Base-by-base conservation (phyloP, 1,140 invertebrate species). In the Piezodorus guildinii region DNA sequence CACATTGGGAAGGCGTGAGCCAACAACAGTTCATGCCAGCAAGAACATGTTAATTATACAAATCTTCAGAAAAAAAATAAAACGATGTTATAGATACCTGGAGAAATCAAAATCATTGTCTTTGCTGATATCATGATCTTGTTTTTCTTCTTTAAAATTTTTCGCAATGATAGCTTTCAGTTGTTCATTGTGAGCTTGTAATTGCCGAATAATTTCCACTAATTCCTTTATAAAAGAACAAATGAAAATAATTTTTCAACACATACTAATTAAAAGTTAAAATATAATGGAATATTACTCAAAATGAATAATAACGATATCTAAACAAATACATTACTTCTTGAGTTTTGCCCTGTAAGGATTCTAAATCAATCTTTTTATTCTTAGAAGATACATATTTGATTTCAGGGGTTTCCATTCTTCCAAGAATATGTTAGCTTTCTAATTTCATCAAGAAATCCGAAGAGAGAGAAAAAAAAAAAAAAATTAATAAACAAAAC, bases 51-150 rank as follows among this genome's bases (percentile, higher is more conserved):
- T n/a, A n/a, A n/a, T n/a, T n/a, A n/a, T n/a, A n/a, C n/a, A n/a
- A n/a, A n/a, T n/a, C n/a, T n/a, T n/a, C n/a, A n/a, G n/a, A n/a
- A n/a, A n/a, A n/a, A n/a, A n/a, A n/a, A n/a, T n/a, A n/a, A 21
- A n/a, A 49, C 5, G 17, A 9, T 4, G 16, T 49, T n/a, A 10
- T 4, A 65, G 73, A 72, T 74, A 85, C 83, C 77, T 82, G n/a
- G 73, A 70, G 73, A 83, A 85, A 73, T 85, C 77, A 73, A 83
- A 83, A 25, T 56, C 52, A 23, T 15, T 56, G 15, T 4, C 17
- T 19, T 56, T 56, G 2, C 52, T 27, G 10, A 2, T 1, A 17
- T 10, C 14, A 15, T 56, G 21, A n/a, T 14, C n/a, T 10, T 73
- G 69, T 68, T 72, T 79, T 70, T 72, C 46, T 10, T 39, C 21